Evolutionary conservation across 2,888 invertebrate species (phyloP).

Genomic region (Aquatica leii): DNA sequence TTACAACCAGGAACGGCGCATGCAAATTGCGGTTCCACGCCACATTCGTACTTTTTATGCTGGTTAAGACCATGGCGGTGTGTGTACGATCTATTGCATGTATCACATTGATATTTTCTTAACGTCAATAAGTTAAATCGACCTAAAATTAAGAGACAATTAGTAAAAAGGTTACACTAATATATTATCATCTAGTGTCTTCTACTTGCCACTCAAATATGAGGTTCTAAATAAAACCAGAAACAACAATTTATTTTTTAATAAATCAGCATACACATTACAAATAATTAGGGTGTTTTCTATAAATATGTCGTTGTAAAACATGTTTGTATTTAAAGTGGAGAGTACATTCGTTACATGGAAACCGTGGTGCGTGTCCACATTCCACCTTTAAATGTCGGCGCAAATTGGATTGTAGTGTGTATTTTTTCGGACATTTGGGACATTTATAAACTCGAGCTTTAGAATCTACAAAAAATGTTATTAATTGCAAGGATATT

Average conservation of each 20-base stretch:
- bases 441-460: no score
- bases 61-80: conserved; percentile 46
- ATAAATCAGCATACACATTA: no score
- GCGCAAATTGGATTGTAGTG: no score
- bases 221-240: no score
- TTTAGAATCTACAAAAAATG: no score
- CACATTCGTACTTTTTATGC: conserved; percentile 57
- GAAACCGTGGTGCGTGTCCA: background rate
- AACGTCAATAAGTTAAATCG: background rate
- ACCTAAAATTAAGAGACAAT: conserved; percentile 1
- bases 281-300: no score
- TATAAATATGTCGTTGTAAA: conserved; percentile 72
- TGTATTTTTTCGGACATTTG: no score
- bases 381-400: no score
- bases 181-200: background rate
- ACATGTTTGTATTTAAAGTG: conserved; percentile 63
- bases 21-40: conserved; percentile 57
- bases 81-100: conserved; percentile 50
- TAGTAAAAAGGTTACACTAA: background rate
- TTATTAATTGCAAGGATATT: no score
- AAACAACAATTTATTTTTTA: no score
- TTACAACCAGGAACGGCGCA: conserved; percentile 52
- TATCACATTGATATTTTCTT: conserved; percentile 45
- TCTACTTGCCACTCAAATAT: no score
- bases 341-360: background rate